Evolutionary conservation across 2,113 vertebrate genomes (phyloP).

Genomic region (Leucopsar rothschildi): DNA sequence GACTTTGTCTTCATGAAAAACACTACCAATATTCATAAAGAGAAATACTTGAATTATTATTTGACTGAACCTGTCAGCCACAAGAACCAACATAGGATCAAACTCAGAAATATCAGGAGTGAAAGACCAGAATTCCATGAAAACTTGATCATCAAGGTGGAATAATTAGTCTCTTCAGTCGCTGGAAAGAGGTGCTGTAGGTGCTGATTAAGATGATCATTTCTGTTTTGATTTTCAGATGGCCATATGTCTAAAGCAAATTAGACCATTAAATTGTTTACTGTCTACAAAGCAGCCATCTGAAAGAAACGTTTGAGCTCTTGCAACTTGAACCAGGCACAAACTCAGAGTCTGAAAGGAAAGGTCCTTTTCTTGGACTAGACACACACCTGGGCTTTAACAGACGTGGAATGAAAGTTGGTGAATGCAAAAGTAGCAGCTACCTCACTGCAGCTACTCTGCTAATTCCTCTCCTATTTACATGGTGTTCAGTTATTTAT

Average conservation of each 20-base stretch:
- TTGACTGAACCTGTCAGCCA: not conserved
- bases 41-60: not conserved
- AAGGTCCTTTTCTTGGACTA: not conserved
- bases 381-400: not conserved
- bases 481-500: not conserved
- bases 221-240: not conserved
- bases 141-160: not conserved
- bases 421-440: not conserved
- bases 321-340: not conserved
- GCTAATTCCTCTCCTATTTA: not conserved
- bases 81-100: not conserved
- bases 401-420: not conserved
- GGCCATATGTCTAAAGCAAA: not conserved
- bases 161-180: not conserved
- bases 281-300: not conserved
- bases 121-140: not conserved
- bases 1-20: not conserved
- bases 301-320: not conserved
- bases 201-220: not conserved
- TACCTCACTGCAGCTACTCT: not conserved
- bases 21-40: not conserved
- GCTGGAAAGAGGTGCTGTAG: not conserved
- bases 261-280: not conserved
- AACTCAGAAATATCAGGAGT: not conserved
- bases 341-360: not conserved